Percentiles rank a stretch among this genome's conserved stretches.
Evolutionary conservation across 2,888 invertebrate genomes (phyloP).

Genomic region (Trissolcus japonicus): DNA sequence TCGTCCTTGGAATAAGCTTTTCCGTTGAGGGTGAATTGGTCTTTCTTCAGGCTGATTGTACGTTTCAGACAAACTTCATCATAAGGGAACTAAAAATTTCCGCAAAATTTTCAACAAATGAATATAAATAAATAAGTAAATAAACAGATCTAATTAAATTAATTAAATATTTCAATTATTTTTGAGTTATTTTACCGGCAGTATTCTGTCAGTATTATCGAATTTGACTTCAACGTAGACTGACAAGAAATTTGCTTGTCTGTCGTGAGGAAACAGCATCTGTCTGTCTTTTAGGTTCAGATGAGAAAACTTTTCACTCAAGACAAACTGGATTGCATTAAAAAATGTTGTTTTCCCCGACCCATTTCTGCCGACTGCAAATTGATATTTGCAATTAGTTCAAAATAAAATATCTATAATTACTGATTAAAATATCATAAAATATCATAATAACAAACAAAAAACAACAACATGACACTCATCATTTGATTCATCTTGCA

Average conservation of each 20-base stretch:
- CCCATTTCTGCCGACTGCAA: conserved; percentile 97
- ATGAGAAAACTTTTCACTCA: conserved; percentile 99
- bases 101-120: not conserved
- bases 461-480: not conserved
- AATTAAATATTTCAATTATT: not conserved
- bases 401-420: too few species aligned
- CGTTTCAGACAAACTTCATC: conserved; percentile 96
- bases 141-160: not conserved
- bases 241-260: conserved; percentile 95
- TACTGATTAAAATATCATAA: too few species aligned
- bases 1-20: conserved; percentile 98
- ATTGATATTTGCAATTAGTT: too few species aligned
- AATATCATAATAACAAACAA: conserved; percentile 78
- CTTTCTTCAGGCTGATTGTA: conserved; percentile 99
- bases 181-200: conserved; percentile 84
- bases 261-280: conserved; percentile 97
- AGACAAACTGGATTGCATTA: conserved; percentile 97
- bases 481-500: not conserved
- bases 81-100: conserved; percentile 95
- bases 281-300: conserved; percentile 96
- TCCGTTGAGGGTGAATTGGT: conserved; percentile 99
- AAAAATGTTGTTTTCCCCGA: conserved; percentile 99
- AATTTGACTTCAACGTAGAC: conserved; percentile 99
- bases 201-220: conserved; percentile 97
- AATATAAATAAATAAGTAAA: not conserved